These are phyloP conservation scores for Gymnarchus niloticus DNA, from an alignment of 2,113 vertebrate genomes.

Conservation along the genomic window DNA sequence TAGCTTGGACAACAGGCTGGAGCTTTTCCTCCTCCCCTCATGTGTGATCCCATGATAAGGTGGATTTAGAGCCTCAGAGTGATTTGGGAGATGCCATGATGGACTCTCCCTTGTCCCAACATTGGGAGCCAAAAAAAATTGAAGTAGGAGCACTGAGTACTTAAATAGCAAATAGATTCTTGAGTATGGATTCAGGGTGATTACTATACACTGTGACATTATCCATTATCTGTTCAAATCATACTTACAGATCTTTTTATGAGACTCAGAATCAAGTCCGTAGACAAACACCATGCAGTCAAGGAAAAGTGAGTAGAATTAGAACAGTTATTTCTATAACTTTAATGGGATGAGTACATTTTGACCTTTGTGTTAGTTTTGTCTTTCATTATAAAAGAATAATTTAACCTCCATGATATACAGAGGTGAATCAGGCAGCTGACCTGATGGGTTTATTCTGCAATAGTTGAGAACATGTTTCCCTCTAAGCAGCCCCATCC, in stretches of 20 bases:
- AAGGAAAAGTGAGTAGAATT: background rate
- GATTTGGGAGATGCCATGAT: background rate
- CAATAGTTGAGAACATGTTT: constrained; percentile 66
- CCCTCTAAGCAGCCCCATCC: constrained; percentile 54
- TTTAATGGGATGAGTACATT: background rate
- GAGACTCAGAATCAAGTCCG: background rate
- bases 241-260: too few species aligned
- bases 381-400: background rate
- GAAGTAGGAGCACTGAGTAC: background rate
- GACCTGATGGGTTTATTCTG: constrained; percentile 68
- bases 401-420: background rate
- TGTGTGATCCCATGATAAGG: constrained; percentile 14
- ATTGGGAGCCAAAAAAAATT: background rate
- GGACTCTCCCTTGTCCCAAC: background rate
- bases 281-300: background rate
- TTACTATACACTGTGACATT: too few species aligned
- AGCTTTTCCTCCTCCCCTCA: background rate
- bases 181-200: background rate
- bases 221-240: too few species aligned
- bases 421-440: constrained; percentile 62
- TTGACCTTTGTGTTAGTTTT: constrained; percentile 10
- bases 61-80: background rate
- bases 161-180: background rate
- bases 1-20: background rate
- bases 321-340: background rate